Base-by-base conservation (phyloP, 2,797 vertebrate genomes). In the Ibycter americanus region DNA sequence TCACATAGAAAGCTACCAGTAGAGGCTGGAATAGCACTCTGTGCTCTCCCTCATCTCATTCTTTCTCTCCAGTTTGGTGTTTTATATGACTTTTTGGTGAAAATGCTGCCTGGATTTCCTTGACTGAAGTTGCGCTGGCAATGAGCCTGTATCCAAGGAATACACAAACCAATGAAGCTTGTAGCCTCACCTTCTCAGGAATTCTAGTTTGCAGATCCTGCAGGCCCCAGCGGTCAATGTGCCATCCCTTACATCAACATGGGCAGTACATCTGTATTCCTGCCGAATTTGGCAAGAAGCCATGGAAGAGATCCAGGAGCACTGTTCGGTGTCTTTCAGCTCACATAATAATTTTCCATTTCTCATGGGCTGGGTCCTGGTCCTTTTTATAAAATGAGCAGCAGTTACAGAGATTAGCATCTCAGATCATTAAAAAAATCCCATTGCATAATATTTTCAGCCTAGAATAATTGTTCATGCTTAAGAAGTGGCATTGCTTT, bases 401-500 rank as follows among this genome's bases (percentile, higher is more conserved):
- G 44, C 58, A 72, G 46, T 91, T 83, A 71, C 36, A 68, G n/a
- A 82, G 19, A 76, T 44, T 29, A 78, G 17, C 26, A 74, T 62
- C 54, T 72, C 49, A 72, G 38, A 65, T 76, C 17, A 23, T 62
- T 62, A 87, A 82, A 93, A 21, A 93, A 95, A 92, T 77, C n/a
- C 22, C n/a, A 49, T 56, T 83, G 46, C 11, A 86, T 87, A 76
- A 34, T 72, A 78, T 91, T 93, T 95, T 78, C 72, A 91, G 62
- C 36, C 65, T 78, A 61, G 70, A 70, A 68, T 90, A 82, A 36
- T 70, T 71, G 47, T 82, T 89, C 31, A 76, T 85, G 19, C 27
- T 92, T 84, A 49, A 93, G 34, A 91, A 78, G 31, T 58, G 27
- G 14, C 46, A 54, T 70, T 84, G 34, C 74, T 92, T 97, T 97